phyloP scores from a whole-genome alignment of 2,888 invertebrate species.

The Amphiduros pacificus region DNA sequence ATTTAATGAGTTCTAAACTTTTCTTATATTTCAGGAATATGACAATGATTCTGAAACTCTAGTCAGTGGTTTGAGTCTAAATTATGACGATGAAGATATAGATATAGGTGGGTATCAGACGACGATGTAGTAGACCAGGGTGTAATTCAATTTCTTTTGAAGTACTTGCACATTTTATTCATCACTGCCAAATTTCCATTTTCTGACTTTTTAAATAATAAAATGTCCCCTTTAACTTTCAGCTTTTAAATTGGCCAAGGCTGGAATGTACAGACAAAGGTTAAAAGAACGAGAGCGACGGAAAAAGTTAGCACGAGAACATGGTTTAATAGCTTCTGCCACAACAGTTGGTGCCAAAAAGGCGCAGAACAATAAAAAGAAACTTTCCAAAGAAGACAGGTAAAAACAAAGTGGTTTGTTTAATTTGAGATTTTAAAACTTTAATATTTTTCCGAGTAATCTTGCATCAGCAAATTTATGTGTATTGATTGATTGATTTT shows the following conservation, averaged over 20 bases:
- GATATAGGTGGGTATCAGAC: constrained; percentile 73
- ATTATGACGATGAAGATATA: constrained; percentile 76
- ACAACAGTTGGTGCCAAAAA: constrained; percentile 67
- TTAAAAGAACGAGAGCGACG: constrained; percentile 77
- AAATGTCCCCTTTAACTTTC: constrained; percentile 32
- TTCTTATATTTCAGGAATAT: constrained; percentile 71
- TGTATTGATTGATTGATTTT: too few relatives aligned
- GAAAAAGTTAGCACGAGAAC: constrained; percentile 87
- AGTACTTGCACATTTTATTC: too few relatives aligned
- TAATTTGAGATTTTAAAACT: too few relatives aligned
- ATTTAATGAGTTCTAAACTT: too few relatives aligned
- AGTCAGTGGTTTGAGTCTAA: constrained; percentile 81
- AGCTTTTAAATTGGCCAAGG: constrained; percentile 86
- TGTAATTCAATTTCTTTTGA: too few relatives aligned
- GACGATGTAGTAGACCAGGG: too few relatives aligned
- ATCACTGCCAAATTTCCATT: too few relatives aligned
- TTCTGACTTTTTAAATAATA: too few relatives aligned
- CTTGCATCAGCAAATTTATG: too few relatives aligned
- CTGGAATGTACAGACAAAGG: constrained; percentile 76
- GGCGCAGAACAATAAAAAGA: constrained; percentile 63
- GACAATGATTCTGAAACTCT: constrained; percentile 88
- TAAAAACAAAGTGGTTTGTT: too few relatives aligned
- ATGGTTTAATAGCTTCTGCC: constrained; percentile 84
- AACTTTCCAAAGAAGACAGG: constrained; percentile 79
- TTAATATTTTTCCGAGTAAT: too few relatives aligned